Percentiles rank a stretch among this genome's conserved stretches.
Evolutionary conservation across 1,140 invertebrate species (phyloP).

Genomic region (Drosophila parvula): DNA sequence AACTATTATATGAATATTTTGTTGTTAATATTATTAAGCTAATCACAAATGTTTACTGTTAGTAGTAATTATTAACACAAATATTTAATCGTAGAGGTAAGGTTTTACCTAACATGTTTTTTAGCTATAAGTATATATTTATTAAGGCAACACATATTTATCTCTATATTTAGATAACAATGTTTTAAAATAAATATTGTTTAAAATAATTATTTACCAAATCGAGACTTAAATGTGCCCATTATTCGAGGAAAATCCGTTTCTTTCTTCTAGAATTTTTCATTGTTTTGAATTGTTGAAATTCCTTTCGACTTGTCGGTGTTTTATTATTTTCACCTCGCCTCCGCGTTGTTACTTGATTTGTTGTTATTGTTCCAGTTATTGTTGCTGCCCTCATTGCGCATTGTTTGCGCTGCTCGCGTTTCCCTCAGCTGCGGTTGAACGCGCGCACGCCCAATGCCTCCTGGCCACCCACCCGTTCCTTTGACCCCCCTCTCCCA

Average conservation of each 20-base stretch:
- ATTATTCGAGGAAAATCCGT: neutral
- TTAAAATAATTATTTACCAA: neutral
- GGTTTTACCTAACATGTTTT: no score
- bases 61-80: no score
- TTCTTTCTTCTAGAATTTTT: neutral
- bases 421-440: slow-evolving; percentile 71
- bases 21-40: no score
- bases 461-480: neutral
- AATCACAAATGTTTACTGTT: no score
- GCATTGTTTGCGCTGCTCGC: slow-evolving; percentile 70
- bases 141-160: neutral
- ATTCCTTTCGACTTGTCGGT: slow-evolving; percentile 31
- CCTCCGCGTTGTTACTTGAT: slow-evolving; percentile 57
- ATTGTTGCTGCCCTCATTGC: slow-evolving; percentile 49
- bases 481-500: neutral
- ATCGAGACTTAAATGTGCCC: neutral
- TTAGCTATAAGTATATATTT: neutral
- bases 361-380: slow-evolving; percentile 48
- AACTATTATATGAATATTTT: no score
- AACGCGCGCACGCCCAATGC: slow-evolving; percentile 56
- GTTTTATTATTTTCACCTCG: slow-evolving; percentile 56
- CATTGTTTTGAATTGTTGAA: slow-evolving; percentile 34
- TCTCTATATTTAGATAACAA: no score
- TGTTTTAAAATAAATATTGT: neutral
- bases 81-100: no score